Base-by-base conservation (phyloP, 2,113 vertebrate genomes). In the Corythornis cristatus region DNA sequence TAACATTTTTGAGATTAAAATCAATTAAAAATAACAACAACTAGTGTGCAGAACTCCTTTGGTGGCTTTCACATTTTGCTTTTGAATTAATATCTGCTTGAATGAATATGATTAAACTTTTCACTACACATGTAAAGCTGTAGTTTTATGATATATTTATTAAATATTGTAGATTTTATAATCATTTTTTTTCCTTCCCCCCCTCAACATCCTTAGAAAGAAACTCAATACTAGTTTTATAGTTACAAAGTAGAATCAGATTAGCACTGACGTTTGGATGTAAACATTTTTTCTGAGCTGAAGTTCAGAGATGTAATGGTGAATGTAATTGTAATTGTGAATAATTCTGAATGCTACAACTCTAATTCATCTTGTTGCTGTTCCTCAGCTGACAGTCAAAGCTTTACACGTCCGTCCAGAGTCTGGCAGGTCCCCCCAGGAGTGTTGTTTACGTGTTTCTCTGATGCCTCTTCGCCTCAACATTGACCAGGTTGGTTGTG, bases 391-490 rank as follows among this genome's bases (percentile, higher is more conserved):
- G 94, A 99, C 98, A 22, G 95, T 99, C 56, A 99, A 99, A 97
- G 99, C 98, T 0, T 92, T 99, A n/a, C 99, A 99, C 18, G 98
- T 99, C 92, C 98, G 99, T 90, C 99, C 99, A 1, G 99, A 99
- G 95, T 98, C 98, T 3, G 98, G 98, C 74, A 98, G 98, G 93
- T 98, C 99, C 31, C 99, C 99, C 0, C 99, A 99, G 88, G 99
- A 99, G 37, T 99, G 99, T 93, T 99, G 99, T 95, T 95, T 99
- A 68, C 97, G 99, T 25, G 98, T 99, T 82, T 99, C 99, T 1
- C 95, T 99, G 25, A 99, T 99, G 99, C 99, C 99, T 0, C 98
- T 99, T 42, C 99, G 99, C 85, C 99, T 99, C 96, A 99, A 99
- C 85, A 99, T 99, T 40, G 99, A 99, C 97, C 99, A 99, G 98